A percentile compares a stretch with the other conserved stretches of the same genome.
Conservation (phyloP, 23 tunicate species). For the Ascidia mentula region DNA sequence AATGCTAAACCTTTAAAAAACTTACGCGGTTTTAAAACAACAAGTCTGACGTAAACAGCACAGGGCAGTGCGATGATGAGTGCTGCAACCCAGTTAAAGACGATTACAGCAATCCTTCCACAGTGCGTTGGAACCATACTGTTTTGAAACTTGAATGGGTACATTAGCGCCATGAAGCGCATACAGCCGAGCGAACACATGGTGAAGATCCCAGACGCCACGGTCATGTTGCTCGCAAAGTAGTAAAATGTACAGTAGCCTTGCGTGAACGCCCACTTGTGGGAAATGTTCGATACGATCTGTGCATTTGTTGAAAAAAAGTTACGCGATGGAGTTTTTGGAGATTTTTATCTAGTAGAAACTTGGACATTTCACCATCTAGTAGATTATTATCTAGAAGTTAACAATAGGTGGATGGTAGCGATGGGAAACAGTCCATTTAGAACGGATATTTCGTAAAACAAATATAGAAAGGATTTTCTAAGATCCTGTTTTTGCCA, state of each 20-base stretch:
- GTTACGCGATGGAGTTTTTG: too few species aligned
- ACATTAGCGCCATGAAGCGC: constrained; percentile 64
- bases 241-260: constrained; percentile 46
- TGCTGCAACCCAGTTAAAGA: constrained; percentile 46
- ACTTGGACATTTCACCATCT: too few species aligned
- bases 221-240: constrained; percentile 38
- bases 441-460: too few species aligned
- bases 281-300: neutral
- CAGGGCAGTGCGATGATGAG: constrained; percentile 42
- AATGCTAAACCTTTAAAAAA: too few species aligned
- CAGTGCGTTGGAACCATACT: constrained; percentile 45
- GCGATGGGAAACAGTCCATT: too few species aligned
- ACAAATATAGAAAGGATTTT: too few species aligned
- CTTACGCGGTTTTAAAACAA: neutral
- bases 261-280: neutral
- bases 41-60: constrained; percentile 12
- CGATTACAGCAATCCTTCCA: constrained; percentile 36
- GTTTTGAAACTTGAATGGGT: constrained; percentile 58
- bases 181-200: constrained; percentile 79
- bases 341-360: too few species aligned
- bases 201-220: constrained; percentile 68
- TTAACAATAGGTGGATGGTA: too few species aligned
- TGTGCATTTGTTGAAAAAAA: too few species aligned
- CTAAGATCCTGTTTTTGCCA: too few species aligned
- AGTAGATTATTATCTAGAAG: too few species aligned